Conservation (phyloP, 2,797 vertebrate species). For the Myripristis murdjan region DNA sequence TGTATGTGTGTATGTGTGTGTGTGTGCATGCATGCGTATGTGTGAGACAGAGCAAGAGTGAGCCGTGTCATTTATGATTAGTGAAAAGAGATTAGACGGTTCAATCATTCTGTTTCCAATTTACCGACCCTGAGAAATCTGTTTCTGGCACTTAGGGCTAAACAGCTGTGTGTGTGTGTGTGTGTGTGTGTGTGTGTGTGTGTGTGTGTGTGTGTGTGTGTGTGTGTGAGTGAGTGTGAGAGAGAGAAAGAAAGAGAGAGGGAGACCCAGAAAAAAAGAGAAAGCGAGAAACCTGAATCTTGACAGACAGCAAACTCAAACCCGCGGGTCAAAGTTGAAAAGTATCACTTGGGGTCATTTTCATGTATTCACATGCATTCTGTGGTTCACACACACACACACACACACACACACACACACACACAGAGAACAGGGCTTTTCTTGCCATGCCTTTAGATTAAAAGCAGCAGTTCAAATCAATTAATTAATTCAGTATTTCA, state of each 20-base stretch:
- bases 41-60: slow-evolving; percentile 10
- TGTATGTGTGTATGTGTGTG: too few species aligned
- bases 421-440: too few species aligned
- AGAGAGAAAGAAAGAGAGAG: too few species aligned
- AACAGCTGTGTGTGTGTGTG: not conserved
- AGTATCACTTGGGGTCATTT: slow-evolving; percentile 14
- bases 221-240: too few species aligned
- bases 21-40: not conserved
- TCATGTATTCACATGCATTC: slow-evolving; percentile 10
- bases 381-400: slow-evolving; percentile 7
- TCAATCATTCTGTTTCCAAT: slow-evolving; percentile 47
- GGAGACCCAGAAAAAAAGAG: not conserved
- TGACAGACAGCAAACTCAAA: slow-evolving; percentile 33
- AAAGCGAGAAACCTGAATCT: slow-evolving; percentile 17
- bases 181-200: not conserved
- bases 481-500: too few species aligned
- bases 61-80: not conserved
- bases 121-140: too few species aligned
- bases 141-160: not conserved
- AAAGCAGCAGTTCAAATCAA: too few species aligned
- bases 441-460: too few species aligned
- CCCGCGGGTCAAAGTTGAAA: slow-evolving; percentile 46
- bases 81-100: slow-evolving; percentile 2
- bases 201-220: not conserved
- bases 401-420: slow-evolving; percentile 3